A percentile compares a stretch with the other conserved stretches of the same genome.
These are phyloP conservation scores for Athene cunicularia DNA, from an alignment of 2,113 vertebrate genomes.

Conservation along the genomic window DNA sequence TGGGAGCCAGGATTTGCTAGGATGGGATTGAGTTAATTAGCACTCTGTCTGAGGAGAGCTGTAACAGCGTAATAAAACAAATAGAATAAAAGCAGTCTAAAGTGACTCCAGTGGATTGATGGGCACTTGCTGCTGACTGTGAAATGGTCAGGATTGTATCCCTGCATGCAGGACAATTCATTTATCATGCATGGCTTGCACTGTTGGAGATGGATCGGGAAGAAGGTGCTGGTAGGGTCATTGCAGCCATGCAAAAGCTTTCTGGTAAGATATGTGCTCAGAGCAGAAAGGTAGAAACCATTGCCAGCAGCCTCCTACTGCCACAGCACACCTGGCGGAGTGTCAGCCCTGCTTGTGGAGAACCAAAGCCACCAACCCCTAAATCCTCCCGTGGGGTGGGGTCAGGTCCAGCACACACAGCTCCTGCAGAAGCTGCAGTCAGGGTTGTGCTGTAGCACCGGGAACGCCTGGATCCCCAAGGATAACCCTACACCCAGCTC, in stretches of 20 bases:
- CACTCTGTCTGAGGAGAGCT: background rate
- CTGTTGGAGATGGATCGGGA: background rate
- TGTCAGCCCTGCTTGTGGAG: background rate
- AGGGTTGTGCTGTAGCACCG: background rate
- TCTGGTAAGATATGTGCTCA: background rate
- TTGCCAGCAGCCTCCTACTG: background rate
- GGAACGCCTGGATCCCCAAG: background rate
- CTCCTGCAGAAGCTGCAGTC: background rate
- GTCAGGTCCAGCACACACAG: background rate
- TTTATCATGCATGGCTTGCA: background rate
- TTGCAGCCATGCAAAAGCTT: background rate
- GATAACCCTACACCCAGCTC: background rate
- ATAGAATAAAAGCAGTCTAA: slow-evolving; percentile 23
- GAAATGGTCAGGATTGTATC: background rate
- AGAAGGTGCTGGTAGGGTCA: background rate
- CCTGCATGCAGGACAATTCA: accelerated
- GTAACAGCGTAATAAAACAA: slow-evolving; percentile 12
- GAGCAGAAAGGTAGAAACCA: background rate
- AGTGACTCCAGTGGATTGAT: background rate
- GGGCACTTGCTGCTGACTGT: background rate
- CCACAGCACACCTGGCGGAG: background rate
- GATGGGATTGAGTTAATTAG: slow-evolving; percentile 50
- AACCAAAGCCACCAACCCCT: background rate
- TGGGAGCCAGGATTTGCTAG: background rate
- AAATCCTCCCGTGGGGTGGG: background rate